Base-by-base conservation (phyloP, 2,113 vertebrate species). In the Gadus macrocephalus region DNA sequence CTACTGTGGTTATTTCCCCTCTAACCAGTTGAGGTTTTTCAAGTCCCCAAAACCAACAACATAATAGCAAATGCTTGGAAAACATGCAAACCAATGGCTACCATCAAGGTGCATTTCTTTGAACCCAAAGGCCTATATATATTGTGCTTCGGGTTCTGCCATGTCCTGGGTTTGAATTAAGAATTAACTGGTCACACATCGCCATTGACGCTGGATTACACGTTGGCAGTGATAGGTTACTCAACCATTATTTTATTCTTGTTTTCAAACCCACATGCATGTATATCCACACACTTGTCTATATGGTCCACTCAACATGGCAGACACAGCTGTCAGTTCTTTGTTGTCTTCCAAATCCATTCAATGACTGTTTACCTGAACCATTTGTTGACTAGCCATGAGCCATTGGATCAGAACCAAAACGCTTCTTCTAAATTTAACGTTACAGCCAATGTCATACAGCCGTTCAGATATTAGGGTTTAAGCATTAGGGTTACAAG, bases 21-120 rank as follows among this genome's bases (percentile, higher is more conserved):
- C 9, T 72, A 81, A 83, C 78, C 71, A 73, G 59, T 82, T 81
- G 81, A 82, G 86, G 84, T 89, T 88, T 87, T 73, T 80, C 69
- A 86, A 85, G 80, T 72, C 62, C 75, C 62, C 74, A 83, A 83
- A 83, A 83, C 83, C 84, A 85, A 81, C 69, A 64, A 9, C 7
- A n/a, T 58, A 58, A 58, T 3, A 58, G 3, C 55, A n/a, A 58
- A 5, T 17, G 16, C 55, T 58, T 17, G 15, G 15, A n/a, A 58
- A n/a, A n/a, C n/a, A 58, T 58, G 42, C 42, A 14, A 49, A 83
- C 64, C 42, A 14, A 14, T 49, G 42, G 70, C 73, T 79, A 78
- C 75, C 63, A 72, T 73, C 12, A 70, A 80, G 56, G 63, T 73
- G 75, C 14, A 70, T 14, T 27, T 81, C 28, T 60, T 65, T 59